Base-by-base conservation (phyloP, 1,140 invertebrate genomes). In the Drosophila chauvacae region DNA sequence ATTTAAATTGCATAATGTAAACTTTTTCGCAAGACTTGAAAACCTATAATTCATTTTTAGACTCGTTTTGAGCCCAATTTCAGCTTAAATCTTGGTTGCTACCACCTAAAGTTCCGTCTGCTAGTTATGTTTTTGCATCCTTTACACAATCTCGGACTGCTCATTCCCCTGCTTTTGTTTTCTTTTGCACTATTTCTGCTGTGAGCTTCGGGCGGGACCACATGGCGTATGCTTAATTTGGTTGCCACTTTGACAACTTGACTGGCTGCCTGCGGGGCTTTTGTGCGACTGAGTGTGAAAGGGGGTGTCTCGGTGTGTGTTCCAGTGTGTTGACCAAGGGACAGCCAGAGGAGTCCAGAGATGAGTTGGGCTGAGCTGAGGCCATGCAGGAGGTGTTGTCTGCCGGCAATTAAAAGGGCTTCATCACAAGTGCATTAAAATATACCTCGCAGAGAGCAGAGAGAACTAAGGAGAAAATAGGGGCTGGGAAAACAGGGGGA, bases 391-490 rank as follows among this genome's bases (percentile, higher is more conserved):
- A 71, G 71, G 71, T 74, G 55, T 65, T 68, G 76, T 70, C 64
- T 76, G 71, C 23, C 57, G 47, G 79, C 64, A 81, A 81, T 81
- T 81, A 77, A 69, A 72, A 68, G 62, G 65, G 77, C 81, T 85
- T 77, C 59, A 84, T 84, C 73, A 77, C 83, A 77, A 80, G 81
- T 62, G 68, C 65, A 85, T 85, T 84, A 80, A 85, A 80, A 77
- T 77, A 63, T 66, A 75, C 53, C 65, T 58, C 30, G 30, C 16
- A 50, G 16, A 30, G 26, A 20, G 20, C 7, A 47, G 14, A 47
- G 45, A n/a, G 13, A 33, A 53, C 0, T 10, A 16, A 28, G 26
- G 9, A 26, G 26, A 33, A 66, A 45, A n/a, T 71, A 33, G 18
- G 18, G 39, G 7, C 9, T 50, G 23, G 37, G 28, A 51, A 48